These are phyloP conservation scores for Macrosiphum euphorbiae DNA, from an alignment of 2,888 invertebrate genomes.

Conservation along the genomic window DNA sequence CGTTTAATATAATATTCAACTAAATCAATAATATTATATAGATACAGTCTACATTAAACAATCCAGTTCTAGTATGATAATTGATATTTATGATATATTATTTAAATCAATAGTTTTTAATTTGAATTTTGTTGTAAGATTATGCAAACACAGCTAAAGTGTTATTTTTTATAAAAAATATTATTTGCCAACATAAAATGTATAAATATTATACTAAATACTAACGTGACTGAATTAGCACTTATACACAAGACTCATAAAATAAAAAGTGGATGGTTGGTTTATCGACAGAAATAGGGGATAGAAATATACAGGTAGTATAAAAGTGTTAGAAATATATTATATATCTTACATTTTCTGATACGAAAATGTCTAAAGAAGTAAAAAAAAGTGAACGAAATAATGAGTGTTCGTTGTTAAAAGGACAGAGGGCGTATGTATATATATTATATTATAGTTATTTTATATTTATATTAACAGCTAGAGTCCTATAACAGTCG, in stretches of 20 bases:
- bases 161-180: not conserved
- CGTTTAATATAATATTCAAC: not conserved
- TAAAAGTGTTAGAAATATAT: not conserved
- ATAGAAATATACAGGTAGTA: not conserved
- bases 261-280: not conserved
- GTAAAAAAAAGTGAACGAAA: not conserved
- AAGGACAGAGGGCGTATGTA: not conserved
- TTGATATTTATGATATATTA: too few relatives aligned
- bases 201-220: not conserved
- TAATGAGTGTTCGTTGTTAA: not conserved
- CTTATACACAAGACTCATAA: not conserved
- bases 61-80: not conserved
- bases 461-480: not conserved
- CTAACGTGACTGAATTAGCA: not conserved
- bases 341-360: not conserved
- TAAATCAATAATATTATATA: not conserved
- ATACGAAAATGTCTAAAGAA: not conserved
- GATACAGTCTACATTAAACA: not conserved
- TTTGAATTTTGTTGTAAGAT: not conserved
- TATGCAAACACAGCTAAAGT: not conserved
- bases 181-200: not conserved
- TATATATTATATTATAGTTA: not conserved
- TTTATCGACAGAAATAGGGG: not conserved
- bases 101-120: not conserved
- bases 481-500: not conserved